Evolutionary conservation across 92 coral and sea anemone species (phyloP), one percentile per base, ranked within the genome.

Genomic region (Diadumene lineata): DNA sequence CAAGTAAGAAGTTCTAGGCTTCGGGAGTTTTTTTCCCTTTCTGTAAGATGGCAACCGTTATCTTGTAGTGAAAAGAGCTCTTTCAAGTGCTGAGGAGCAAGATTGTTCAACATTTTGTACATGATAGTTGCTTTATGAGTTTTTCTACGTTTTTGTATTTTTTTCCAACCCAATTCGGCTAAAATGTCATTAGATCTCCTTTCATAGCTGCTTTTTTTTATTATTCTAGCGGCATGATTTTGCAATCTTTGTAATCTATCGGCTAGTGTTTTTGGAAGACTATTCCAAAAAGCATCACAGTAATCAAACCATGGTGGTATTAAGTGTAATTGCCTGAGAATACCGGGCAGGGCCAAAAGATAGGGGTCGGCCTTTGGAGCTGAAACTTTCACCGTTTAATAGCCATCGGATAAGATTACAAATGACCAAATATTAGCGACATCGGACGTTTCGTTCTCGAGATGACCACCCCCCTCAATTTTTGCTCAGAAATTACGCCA

Each of bases 1-100:
- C 61, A 81, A 66, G 51, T 82, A 82, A 66, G 66, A 30, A 1
- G 81, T 75, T 43, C 53, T 57, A 19, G 86, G 86, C 51, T 64
- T 64, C 19, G 81, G 77, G 32, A 81, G 27, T 44, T 73, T 22
- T 53, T 53, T 53, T 53, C 58, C 4, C n/a, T 21, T 2, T 53
- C 19, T 16, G n/a, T 53, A 15, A 53, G 24, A 3, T 21, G 8
- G 19, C 19, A 53, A 23, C 24, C 2, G 18, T 3, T 53, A 3
- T 21, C 24, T 3, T 16, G 19, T 53, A 3, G 18, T 9, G 10
- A 9, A 16, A 53, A 53, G 10, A 53, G 24, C 3, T 53, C 24
- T 3, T 23, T 15, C 18, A 53, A 53, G 24, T 53, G 19, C 19
- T 21, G 4, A 2, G 58, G 58, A 3, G 18, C 67, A 1, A 10